These are phyloP conservation scores for Microdon myrmicae DNA, from an alignment of 2,888 invertebrate species.

Conservation along the genomic window DNA sequence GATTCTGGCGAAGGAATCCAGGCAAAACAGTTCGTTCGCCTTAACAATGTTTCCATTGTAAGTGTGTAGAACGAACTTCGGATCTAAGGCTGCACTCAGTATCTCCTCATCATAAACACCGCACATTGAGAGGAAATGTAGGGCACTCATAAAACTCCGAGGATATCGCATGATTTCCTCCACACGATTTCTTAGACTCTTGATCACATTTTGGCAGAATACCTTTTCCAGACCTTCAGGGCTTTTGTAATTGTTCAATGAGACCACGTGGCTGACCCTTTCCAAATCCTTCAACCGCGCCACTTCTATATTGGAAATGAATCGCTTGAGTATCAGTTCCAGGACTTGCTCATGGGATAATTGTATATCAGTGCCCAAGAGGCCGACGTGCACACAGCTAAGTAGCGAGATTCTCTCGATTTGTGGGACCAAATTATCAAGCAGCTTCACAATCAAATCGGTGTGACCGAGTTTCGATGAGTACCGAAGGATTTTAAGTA, in stretches of 20 bases:
- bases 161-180: slow-evolving; percentile 72
- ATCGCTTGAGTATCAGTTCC: slow-evolving; percentile 69
- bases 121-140: slow-evolving; percentile 72
- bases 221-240: slow-evolving; percentile 67
- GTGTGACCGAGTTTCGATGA: slow-evolving; percentile 68
- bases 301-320: slow-evolving; percentile 67
- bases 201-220: slow-evolving; percentile 66
- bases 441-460: slow-evolving; percentile 67
- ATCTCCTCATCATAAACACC: slow-evolving; percentile 72
- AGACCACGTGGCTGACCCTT: slow-evolving; percentile 73
- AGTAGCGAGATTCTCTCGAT: slow-evolving; percentile 72
- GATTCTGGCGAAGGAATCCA: slow-evolving; percentile 71
- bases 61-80: slow-evolving; percentile 70
- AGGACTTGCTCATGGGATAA: slow-evolving; percentile 67
- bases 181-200: slow-evolving; percentile 70
- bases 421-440: slow-evolving; percentile 70
- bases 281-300: slow-evolving; percentile 81
- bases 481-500: slow-evolving; percentile 72
- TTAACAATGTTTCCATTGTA: slow-evolving; percentile 69
- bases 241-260: slow-evolving; percentile 72
- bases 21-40: slow-evolving; percentile 72
- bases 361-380: slow-evolving; percentile 71
- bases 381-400: slow-evolving; percentile 74
- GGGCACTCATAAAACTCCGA: slow-evolving; percentile 71
- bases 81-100: slow-evolving; percentile 70